Percentiles rank a stretch among this genome's conserved stretches.
Evolutionary conservation across 2,797 vertebrate species (phyloP).

Genomic region (Cryptoprocta ferox): DNA sequence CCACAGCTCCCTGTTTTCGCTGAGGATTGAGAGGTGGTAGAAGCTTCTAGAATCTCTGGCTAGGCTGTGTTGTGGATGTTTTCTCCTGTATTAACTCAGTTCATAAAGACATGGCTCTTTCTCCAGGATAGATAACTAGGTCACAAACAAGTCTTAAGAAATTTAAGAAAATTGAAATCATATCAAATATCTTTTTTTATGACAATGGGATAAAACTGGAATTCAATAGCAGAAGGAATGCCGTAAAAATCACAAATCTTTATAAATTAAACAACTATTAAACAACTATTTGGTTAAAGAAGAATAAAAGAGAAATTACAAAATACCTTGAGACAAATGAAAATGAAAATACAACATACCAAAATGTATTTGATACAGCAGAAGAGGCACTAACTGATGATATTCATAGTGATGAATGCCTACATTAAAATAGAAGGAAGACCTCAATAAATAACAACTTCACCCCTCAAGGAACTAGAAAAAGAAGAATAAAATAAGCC

Average conservation of each 20-base stretch:
- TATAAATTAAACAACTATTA: neutral
- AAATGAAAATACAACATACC: neutral
- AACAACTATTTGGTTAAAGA: neutral
- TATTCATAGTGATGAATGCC: neutral
- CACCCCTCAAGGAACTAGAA: neutral
- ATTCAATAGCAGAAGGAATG: neutral
- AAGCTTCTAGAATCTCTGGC: neutral
- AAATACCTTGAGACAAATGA: neutral
- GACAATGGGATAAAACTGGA: neutral
- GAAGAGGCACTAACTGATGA: neutral
- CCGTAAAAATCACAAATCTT: neutral
- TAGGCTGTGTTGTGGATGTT: neutral
- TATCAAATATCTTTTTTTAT: neutral
- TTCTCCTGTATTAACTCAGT: neutral
- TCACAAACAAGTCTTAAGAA: neutral
- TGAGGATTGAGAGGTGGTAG: neutral
- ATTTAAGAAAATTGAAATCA: neutral
- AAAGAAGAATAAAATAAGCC: neutral
- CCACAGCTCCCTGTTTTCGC: neutral
- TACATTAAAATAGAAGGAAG: neutral
- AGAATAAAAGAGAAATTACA: neutral
- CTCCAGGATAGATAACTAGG: neutral
- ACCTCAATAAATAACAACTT: neutral
- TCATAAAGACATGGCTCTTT: neutral
- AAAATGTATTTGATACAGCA: neutral